Percentiles rank a stretch among this genome's conserved stretches.
These are phyloP conservation scores for Stenichneumon culpator DNA, from an alignment of 2,888 invertebrate species.

Conservation along the genomic window DNA sequence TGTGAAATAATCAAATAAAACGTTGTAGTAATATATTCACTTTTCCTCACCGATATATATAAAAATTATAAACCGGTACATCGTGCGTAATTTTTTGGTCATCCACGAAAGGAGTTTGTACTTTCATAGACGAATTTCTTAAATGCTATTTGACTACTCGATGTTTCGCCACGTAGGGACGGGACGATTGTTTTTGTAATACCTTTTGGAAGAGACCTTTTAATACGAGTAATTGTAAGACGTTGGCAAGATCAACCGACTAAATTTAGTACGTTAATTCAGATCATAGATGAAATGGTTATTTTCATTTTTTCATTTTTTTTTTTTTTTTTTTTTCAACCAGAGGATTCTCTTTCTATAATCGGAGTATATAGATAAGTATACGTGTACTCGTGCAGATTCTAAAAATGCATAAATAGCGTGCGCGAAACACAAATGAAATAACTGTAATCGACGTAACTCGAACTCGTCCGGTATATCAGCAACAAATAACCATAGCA, in stretches of 20 bases:
- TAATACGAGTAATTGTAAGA: conserved; percentile 65
- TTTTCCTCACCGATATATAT: conserved; percentile 20
- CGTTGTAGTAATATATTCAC: conserved; percentile 44
- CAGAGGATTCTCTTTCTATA: conserved; percentile 47
- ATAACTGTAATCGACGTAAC: conserved; percentile 47
- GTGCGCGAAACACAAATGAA: conserved; percentile 33
- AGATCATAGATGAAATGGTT: conserved; percentile 19
- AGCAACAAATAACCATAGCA: conserved; percentile 51
- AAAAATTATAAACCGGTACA: conserved; percentile 34
- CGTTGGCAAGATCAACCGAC: conserved; percentile 47
- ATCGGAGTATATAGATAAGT: conserved; percentile 29
- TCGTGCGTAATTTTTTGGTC: conserved; percentile 48
- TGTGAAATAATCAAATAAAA: conserved; percentile 49
- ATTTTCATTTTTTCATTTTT: conserved; percentile 26
- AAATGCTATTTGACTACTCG: conserved; percentile 72
- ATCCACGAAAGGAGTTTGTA: conserved; percentile 74
- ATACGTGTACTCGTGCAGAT: conserved; percentile 32
- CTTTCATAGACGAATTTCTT: conserved; percentile 79
- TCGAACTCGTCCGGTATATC: conserved; percentile 33
- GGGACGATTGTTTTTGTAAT: conserved; percentile 64
- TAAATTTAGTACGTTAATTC: conserved; percentile 59
- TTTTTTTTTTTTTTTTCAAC: conserved; percentile 13
- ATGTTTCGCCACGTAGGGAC: conserved; percentile 71
- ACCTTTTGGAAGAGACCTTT: conserved; percentile 62
- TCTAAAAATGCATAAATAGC: conserved; percentile 43